Evolutionary conservation across 2,797 vertebrate genomes (phyloP).

Genomic region (Mastacembelus armatus): DNA sequence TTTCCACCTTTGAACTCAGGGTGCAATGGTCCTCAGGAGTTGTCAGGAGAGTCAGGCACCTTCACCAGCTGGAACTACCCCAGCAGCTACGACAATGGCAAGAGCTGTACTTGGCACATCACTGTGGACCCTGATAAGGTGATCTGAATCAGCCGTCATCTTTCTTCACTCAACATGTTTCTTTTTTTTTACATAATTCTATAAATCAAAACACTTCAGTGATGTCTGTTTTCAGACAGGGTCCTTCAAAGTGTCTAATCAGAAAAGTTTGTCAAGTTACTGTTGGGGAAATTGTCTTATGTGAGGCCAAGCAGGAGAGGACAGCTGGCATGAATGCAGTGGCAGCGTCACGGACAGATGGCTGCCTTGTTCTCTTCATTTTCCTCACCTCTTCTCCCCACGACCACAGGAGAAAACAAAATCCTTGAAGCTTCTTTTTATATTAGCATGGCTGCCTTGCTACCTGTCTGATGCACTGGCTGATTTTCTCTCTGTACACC

Average conservation of each 20-base stretch:
- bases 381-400: slow-evolving; percentile 47
- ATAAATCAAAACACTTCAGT: slow-evolving; percentile 20
- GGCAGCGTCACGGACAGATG: slow-evolving; percentile 66
- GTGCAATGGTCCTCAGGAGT: slow-evolving; percentile 72
- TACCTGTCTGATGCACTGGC: slow-evolving; percentile 8
- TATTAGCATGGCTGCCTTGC: slow-evolving; percentile 34
- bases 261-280: slow-evolving; percentile 32
- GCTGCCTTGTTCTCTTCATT: slow-evolving; percentile 65
- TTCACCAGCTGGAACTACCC: slow-evolving; percentile 84
- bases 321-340: slow-evolving; percentile 60
- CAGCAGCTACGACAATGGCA: slow-evolving; percentile 77
- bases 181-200: not conserved
- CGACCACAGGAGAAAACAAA: slow-evolving; percentile 54
- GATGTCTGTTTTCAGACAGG: slow-evolving; percentile 3
- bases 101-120: slow-evolving; percentile 84
- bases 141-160: slow-evolving; percentile 13
- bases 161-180: not conserved
- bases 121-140: slow-evolving; percentile 83
- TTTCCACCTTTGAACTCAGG: slow-evolving; percentile 52
- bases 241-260: slow-evolving; percentile 20
- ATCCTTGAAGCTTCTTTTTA: slow-evolving; percentile 34
- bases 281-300: slow-evolving; percentile 52
- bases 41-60: slow-evolving; percentile 76
- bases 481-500: slow-evolving; percentile 7
- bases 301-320: slow-evolving; percentile 57